These are phyloP conservation scores for Scaptomyza caliginosa DNA, from an alignment of 2,888 invertebrate genomes.

Conservation along the genomic window DNA sequence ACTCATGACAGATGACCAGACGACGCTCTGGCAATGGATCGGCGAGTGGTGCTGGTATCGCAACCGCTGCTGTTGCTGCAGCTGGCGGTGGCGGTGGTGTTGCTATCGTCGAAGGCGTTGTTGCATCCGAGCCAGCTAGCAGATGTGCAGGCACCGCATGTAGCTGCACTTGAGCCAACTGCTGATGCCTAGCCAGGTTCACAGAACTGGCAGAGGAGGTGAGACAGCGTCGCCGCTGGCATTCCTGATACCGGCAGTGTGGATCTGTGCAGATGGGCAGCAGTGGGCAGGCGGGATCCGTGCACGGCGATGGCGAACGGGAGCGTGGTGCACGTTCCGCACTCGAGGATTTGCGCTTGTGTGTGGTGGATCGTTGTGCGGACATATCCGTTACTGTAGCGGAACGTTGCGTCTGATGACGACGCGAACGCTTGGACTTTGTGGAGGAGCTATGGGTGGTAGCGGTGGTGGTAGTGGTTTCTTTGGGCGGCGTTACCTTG, in stretches of 20 bases:
- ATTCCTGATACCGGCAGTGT: constrained; percentile 83
- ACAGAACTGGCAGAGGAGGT: constrained; percentile 72
- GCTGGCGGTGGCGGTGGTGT: constrained; percentile 60
- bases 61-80: not conserved
- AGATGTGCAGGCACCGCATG: constrained; percentile 78
- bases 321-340: constrained; percentile 83
- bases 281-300: constrained; percentile 83
- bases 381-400: constrained; percentile 84
- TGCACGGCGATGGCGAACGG: constrained; percentile 83
- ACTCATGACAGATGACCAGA: constrained; percentile 82
- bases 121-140: constrained; percentile 68
- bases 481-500: constrained; percentile 69
- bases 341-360: constrained; percentile 83
- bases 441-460: constrained; percentile 5
- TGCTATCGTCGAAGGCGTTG: constrained; percentile 73
- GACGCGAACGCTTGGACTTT: constrained; percentile 82
- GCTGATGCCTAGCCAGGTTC: constrained; percentile 80
- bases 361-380: constrained; percentile 68
- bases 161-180: constrained; percentile 80
- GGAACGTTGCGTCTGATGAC: constrained; percentile 84
- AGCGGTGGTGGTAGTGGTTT: constrained; percentile 1
- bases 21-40: constrained; percentile 48
- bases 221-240: constrained; percentile 65
- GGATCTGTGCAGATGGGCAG: constrained; percentile 84
- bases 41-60: constrained; percentile 37